Percentiles rank a stretch among this genome's conserved stretches.
Conservation (phyloP, 1,140 invertebrate genomes). For the Periplaneta americana region DNA sequence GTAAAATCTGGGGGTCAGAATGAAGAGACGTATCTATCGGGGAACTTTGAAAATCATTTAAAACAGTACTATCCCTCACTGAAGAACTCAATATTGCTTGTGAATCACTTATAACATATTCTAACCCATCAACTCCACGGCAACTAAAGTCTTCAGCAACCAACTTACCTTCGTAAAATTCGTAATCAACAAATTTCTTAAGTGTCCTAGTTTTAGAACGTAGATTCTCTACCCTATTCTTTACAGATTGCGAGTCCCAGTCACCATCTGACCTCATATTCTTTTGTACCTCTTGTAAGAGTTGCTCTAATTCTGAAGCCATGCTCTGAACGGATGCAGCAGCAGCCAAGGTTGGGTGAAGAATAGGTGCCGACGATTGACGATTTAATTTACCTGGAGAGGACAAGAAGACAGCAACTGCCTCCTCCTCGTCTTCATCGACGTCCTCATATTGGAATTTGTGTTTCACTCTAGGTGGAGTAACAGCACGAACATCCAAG, state of each 20-base stretch:
- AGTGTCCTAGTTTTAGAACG: not conserved
- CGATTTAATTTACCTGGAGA: conserved; percentile 12
- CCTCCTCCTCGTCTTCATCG: conserved; percentile 1
- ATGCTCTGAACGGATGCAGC: conserved; percentile 33
- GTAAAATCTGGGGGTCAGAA: not conserved
- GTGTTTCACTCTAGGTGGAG: conserved; percentile 32
- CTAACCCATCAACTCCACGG: not conserved
- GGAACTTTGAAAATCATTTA: not conserved
- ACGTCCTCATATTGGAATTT: conserved; percentile 29
- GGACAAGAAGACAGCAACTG: not conserved
- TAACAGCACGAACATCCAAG: conserved; percentile 34
- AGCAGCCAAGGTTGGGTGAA: not conserved
- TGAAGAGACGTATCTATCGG: not conserved
- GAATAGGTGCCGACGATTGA: not conserved
- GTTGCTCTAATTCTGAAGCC: conserved; percentile 31
- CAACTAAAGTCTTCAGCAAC: not conserved
- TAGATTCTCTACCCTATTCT: conserved; percentile 9
- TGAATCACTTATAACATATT: not conserved
- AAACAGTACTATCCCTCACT: not conserved
- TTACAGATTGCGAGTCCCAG: conserved; percentile 4
- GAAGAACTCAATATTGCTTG: not conserved
- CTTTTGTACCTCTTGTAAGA: conserved; percentile 1
- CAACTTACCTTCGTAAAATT: conserved; percentile 14
- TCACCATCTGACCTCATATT: not conserved
- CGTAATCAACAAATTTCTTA: not conserved